phyloP scores from a whole-genome alignment of 2,113 vertebrate species.

The Benitochromis conjunctus region DNA sequence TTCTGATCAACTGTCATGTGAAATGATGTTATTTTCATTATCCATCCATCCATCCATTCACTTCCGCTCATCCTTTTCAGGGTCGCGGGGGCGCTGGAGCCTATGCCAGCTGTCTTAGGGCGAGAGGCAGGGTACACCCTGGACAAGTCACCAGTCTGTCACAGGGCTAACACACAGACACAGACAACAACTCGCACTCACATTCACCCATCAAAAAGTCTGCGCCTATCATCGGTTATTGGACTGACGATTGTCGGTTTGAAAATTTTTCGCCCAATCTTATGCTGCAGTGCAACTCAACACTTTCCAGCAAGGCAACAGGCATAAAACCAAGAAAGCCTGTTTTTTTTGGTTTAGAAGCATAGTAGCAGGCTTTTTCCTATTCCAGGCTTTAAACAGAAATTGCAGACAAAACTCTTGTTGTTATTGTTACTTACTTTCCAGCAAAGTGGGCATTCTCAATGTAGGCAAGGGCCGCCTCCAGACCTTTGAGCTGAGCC shows the following conservation, averaged over 20 bases:
- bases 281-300: neutral
- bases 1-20: neutral
- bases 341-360: neutral
- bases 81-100: no score
- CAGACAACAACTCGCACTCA: no score
- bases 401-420: neutral
- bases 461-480: slow-evolving; percentile 87
- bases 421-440: slow-evolving; percentile 80
- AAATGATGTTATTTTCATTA: neutral
- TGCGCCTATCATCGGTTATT: no score
- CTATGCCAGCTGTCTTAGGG: no score
- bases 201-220: no score
- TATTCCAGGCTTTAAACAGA: neutral
- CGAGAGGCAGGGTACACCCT: no score
- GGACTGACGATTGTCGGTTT: no score
- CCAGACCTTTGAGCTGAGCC: slow-evolving; percentile 95
- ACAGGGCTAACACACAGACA: no score
- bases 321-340: neutral
- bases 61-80: no score
- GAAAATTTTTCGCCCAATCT: no score
- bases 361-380: neutral
- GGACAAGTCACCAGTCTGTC: no score
- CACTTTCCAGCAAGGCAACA: neutral
- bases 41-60: no score
- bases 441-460: slow-evolving; percentile 92